Conservation (phyloP, 2,113 vertebrate species). For the Ranitomeya variabilis region DNA sequence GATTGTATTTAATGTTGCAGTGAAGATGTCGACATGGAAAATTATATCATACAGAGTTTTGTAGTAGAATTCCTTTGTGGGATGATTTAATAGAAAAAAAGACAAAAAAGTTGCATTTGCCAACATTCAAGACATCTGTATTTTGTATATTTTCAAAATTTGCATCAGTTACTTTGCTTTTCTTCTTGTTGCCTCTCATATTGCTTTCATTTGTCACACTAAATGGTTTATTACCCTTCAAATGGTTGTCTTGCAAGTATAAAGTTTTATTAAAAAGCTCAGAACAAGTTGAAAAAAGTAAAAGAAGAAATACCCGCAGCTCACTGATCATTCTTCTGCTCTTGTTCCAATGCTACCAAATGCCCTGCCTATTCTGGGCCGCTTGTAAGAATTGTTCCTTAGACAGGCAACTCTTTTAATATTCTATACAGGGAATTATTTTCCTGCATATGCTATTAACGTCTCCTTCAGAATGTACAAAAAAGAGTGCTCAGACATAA, state of each 20-base stretch:
- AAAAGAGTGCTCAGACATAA: neutral
- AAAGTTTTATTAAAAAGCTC: too few species aligned
- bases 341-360: too few species aligned
- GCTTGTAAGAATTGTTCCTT: too few species aligned
- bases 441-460: neutral
- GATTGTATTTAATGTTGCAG: slow-evolving; percentile 19
- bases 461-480: neutral
- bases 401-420: too few species aligned
- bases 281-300: too few species aligned
- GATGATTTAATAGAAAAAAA: neutral
- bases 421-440: neutral
- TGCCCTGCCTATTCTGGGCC: too few species aligned
- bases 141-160: neutral
- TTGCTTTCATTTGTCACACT: neutral
- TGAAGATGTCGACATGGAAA: neutral
- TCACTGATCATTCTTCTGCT: too few species aligned
- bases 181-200: neutral
- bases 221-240: neutral
- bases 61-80: neutral
- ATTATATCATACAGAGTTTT: slow-evolving; percentile 1
- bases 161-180: neutral
- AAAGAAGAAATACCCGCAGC: too few species aligned
- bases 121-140: neutral
- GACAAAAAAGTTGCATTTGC: neutral
- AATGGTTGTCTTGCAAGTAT: neutral